Evolutionary conservation across 2,888 invertebrate genomes (phyloP), one percentile per base, ranked within the genome.

Genomic region (Eristalis intricaria): DNA sequence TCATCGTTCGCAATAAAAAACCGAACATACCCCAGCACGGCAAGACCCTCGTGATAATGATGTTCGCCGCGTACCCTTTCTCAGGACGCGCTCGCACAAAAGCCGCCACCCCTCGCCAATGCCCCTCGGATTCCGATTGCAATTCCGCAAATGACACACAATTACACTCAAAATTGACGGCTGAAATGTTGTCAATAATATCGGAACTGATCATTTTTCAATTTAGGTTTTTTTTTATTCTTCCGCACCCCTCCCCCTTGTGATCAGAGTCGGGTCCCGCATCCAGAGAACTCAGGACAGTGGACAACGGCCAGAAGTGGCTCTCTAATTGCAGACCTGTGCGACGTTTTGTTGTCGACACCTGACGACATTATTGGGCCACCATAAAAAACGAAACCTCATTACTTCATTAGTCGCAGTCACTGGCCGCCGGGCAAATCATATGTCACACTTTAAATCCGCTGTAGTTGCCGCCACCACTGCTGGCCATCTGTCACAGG

Each of bases 81-180:
- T n/a, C 1, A 15, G n/a, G 43, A 15, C 61, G 19, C 50, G 32
- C 15, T 58, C 43, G 8, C 68, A 60, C 74, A 70, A 61, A 50
- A 50, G 19, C 7, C 8, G 50, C n/a, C 50, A 50, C 86, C 82
- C 86, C 75, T 74, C 43, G 66, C 29, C 61, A 13, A 32, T 32
- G 32, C 1, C 8, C 43, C n/a, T 43, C 15, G 50, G 50, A 19
- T 50, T 7, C 50, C 50, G 50, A 50, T 50, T 50, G 50, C 50
- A 50, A 79, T 71, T 64, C 75, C 86, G 56, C 83, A 87, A 87
- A 87, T 87, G 83, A 79, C 86, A 87, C 78, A 86, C 86, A 87
- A 87, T 87, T 87, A 87, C 71, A 71, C 32, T 87, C 83, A 63
- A 87, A 87, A 87, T 87, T 87, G 86, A 87, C 83, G 83, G 86